Base-by-base conservation (phyloP, 2,113 vertebrate genomes). In the Nesoenas mayeri region DNA sequence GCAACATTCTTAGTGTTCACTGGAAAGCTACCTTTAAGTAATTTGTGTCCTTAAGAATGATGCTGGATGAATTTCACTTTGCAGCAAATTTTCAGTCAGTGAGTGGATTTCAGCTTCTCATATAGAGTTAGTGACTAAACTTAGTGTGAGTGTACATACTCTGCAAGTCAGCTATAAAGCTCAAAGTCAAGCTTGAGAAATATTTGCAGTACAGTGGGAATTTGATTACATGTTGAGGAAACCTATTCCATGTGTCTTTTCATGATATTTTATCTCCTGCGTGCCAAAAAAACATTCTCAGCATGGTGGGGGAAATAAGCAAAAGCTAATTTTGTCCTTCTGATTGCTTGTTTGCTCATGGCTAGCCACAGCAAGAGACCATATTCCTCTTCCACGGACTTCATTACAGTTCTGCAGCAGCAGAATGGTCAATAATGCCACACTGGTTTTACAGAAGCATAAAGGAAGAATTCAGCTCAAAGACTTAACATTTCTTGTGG, bases 1-100 rank as follows among this genome's bases (percentile, higher is more conserved):
- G 2, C 6, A 65, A 85, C 15, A 40, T 85, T 75, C 36, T 79
- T 79, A 57, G 40, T 85, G 54, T 22, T 91, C 25, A 61, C 47
- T 89, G 29, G 54, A 87, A 94, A 89, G 54, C 73, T 58, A 94
- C 58, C 58, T 82, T 92, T 85, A 88, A 91, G 44, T 62, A 75
- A 42, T 87, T 73, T 70, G 19, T 62, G 70, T 72, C 58, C 61
- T 87, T 92, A 74, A 78, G 65, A 74, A 50, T 72, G 26, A 53
- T 42, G 12, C 20, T 67, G 81, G 65, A 80, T 92, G 56, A 92
- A 91, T 79, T 95, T 87, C 38, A 31, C 38, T 85, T 92, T 4
- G 2, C 0, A 0, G 48, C 7, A 73, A 83, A 48, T 86, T 94
- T 95, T 88, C 66, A 89, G 79, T 29, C 60, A 14, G 42, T 31